Percentiles rank a stretch among this genome's conserved stretches.
phyloP scores from a whole-genome alignment of 2,113 vertebrate species.

The Origma solitaria region DNA sequence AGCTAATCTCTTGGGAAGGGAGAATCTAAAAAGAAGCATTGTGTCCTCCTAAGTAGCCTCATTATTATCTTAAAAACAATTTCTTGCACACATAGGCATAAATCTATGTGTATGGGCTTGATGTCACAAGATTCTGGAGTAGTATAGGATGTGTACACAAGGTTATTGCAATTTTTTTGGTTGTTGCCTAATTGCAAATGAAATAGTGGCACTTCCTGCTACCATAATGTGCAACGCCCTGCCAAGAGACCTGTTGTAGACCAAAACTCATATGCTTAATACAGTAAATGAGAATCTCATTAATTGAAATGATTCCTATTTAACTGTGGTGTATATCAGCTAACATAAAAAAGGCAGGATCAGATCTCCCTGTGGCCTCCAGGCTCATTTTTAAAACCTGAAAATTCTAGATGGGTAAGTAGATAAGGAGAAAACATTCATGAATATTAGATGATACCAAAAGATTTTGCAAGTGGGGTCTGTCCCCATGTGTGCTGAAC shows the following conservation, averaged over 20 bases:
- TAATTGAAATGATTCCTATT: background rate
- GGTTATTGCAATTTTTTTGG: background rate
- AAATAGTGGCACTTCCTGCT: background rate
- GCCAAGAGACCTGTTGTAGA: background rate
- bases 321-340: background rate
- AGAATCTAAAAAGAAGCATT: background rate
- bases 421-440: background rate
- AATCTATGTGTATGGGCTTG: background rate
- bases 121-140: background rate
- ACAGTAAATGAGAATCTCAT: background rate
- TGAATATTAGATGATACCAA: background rate
- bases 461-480: background rate
- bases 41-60: background rate
- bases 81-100: background rate
- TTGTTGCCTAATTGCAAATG: background rate
- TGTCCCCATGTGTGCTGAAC: background rate
- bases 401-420: background rate
- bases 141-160: background rate
- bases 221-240: background rate
- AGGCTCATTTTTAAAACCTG: background rate
- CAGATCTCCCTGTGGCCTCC: background rate
- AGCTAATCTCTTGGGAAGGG: background rate
- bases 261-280: background rate
- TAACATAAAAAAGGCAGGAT: background rate
- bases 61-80: background rate